Percentiles rank a stretch among this genome's conserved stretches.
phyloP scores from a whole-genome alignment of 2,113 vertebrate genomes.

The Anarrhichthys ocellatus region DNA sequence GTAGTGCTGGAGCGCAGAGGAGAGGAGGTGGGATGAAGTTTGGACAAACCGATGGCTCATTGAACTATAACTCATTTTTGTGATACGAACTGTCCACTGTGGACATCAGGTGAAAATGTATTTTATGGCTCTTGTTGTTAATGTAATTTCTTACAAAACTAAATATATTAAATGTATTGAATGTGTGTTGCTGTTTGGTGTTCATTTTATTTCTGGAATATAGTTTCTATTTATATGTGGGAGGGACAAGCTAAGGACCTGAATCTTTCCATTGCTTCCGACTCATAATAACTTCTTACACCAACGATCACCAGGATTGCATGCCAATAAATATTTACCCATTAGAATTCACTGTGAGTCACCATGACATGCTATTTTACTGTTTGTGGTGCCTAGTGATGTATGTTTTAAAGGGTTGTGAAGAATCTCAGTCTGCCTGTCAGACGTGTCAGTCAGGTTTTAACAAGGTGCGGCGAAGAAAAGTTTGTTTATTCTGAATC shows the following conservation, averaged over 20 bases:
- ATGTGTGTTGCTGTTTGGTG: conserved; percentile 1
- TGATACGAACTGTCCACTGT: neutral
- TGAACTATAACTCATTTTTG: neutral
- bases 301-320: neutral
- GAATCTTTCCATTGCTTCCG: conserved; percentile 11
- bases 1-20: conserved; percentile 14
- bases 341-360: neutral
- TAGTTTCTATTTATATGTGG: neutral
- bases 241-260: neutral
- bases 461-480: conserved; percentile 39
- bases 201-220: neutral
- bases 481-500: conserved; percentile 32
- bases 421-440: conserved; percentile 61
- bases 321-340: neutral
- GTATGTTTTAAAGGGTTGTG: neutral
- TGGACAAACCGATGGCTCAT: neutral
- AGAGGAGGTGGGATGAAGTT: neutral
- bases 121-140: conserved; percentile 39
- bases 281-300: neutral
- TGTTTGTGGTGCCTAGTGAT: fast-evolving
- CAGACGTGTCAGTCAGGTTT: conserved; percentile 51
- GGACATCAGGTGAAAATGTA: conserved; percentile 19
- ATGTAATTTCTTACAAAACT: conserved; percentile 25
- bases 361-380: neutral
- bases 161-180: conserved; percentile 54